Base-by-base conservation (phyloP, 2,797 vertebrate genomes). In the Parauchenoglanis ngamensis region DNA sequence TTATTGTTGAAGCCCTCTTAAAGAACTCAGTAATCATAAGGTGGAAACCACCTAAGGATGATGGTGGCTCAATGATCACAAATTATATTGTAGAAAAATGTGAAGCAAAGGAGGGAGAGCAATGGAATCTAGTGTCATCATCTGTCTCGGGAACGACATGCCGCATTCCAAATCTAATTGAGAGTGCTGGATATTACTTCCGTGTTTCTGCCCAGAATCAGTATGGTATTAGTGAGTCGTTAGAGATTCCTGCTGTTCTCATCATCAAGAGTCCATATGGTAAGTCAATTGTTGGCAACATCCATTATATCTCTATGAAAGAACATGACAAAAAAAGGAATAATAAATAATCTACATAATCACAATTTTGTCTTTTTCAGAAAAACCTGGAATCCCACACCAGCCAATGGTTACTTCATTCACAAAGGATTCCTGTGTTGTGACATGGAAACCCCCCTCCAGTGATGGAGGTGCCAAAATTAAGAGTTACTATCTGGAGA, bases 141-240 rank as follows among this genome's bases (percentile, higher is more conserved):
- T 96, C 97, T 83, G 94, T 99, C 92, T 96, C 97, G 70, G 96
- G 98, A 92, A 99, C 96, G 88, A 97, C 95, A 68, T 99, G 98
- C 82, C 97, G 98, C 89, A 95, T 99, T 88, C 95, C 96, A 93
- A 98, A 99, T 92, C 95, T 99, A 83, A 96, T 89, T 23, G 98
- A 99, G 94, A 98, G 94, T n/a, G 96, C 97, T 63, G 98, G 97
- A 67, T 99, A 99, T 92, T 99, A 99, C 95, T 99, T 99, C 96
- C 96, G 98, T 90, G 98, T 99, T 89, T 98, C 96, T 81, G 98
- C 98, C 89, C 98, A 99, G 93, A 99, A 99, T 92, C 97, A 96
- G 49, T 98, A 97, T 0, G 98, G 98, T 85, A 97, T 98, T 93
- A 99, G 98, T 84, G 97, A 98, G 90, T 76, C 98, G 90, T 94